Base-by-base conservation (phyloP, 2,797 vertebrate genomes). In the Melanogrammus aeglefinus region DNA sequence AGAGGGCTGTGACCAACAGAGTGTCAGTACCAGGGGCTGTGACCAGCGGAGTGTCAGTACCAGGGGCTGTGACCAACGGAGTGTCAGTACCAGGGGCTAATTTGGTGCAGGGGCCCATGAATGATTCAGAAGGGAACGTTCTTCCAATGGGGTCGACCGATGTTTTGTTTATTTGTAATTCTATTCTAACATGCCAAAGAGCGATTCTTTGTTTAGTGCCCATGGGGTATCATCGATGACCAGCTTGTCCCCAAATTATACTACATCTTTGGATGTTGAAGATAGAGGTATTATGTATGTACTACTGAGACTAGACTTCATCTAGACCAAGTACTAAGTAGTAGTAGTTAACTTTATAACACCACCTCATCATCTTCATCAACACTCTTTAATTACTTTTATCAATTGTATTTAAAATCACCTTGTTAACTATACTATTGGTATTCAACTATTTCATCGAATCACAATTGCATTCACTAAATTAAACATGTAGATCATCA, bases 121-220 rank as follows among this genome's bases (percentile, higher is more conserved):
- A 93, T 90, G 82, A 92, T 93, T 92, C 57, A 93, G 84, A 76
- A 4, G 27, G 77, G 72, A 82, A 70, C 80, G 36, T 86, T 90
- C 66, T 87, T 91, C 86, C 70, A 74, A 71, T 39, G 74, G 73
- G 77, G 70, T 78, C 75, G 47, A 18, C 39, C 78, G 79, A 81
- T 75, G 82, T 89, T 84, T 84, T 80, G 75, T 86, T 88, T 80
- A 82, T 79, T 81, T 85, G 77, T 73, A 82, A 35, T 81, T 75
- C 82, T 85, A 85, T 81, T 76, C 77, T 78, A 82, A 79, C 77
- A 75, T 44, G 66, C 33, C 41, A 81, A 38, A 44, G 29, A 24
- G 24, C 44, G 77, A 81, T 77, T 81, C 75, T 78, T 44, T 66
- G n/a, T 69, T 27, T 1, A 27, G 63, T 27, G n/a, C 9, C 24